phyloP scores from a whole-genome alignment of 2,797 vertebrate genomes.

The Dromococcyx pavoninus region DNA sequence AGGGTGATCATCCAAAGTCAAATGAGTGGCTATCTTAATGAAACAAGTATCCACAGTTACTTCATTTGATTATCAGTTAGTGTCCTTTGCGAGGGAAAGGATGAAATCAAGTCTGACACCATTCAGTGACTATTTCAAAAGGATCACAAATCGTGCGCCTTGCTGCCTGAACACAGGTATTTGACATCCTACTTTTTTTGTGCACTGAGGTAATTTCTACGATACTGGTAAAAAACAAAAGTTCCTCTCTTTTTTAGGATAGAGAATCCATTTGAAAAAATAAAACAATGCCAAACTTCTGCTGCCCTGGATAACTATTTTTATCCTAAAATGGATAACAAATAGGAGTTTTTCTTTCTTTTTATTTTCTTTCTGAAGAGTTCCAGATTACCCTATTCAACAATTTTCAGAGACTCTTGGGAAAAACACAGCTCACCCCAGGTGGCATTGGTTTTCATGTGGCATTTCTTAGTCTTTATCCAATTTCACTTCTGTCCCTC shows the following conservation, averaged over 20 bases:
- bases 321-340: neutral
- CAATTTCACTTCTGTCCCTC: constrained; percentile 32
- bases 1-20: neutral
- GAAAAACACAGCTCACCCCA: neutral
- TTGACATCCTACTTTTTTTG: neutral
- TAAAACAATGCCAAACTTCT: neutral
- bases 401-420: constrained; percentile 15
- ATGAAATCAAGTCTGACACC: neutral
- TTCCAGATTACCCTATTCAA: neutral
- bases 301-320: neutral
- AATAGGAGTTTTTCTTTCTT: neutral
- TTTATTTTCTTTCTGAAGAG: neutral
- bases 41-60: neutral
- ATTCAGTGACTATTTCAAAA: neutral
- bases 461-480: constrained; percentile 24
- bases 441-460: constrained; percentile 4
- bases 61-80: neutral
- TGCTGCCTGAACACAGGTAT: neutral
- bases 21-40: neutral
- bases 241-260: neutral
- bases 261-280: neutral
- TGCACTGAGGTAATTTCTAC: neutral
- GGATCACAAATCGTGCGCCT: neutral
- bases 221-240: neutral
- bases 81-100: neutral